phyloP scores from a whole-genome alignment of 1,140 invertebrate genomes.

The Musca domestica region DNA sequence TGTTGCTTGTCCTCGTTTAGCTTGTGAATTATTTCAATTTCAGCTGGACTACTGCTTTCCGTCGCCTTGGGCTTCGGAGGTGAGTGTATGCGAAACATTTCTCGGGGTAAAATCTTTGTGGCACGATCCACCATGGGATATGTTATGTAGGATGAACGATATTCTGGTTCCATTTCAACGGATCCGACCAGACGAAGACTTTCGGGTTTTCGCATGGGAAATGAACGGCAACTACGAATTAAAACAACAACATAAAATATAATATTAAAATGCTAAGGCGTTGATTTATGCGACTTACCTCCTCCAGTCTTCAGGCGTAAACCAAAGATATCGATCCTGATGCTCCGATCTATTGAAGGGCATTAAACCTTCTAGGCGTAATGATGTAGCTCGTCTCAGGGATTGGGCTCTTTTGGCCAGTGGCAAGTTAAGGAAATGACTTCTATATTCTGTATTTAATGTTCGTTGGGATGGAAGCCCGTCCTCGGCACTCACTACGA shows the following conservation, averaged over 20 bases:
- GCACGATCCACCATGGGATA: slow-evolving; percentile 45
- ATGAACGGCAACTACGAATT: slow-evolving; percentile 41
- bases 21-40: slow-evolving; percentile 9
- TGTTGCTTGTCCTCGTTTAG: slow-evolving; percentile 30
- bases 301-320: slow-evolving; percentile 42
- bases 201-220: slow-evolving; percentile 43
- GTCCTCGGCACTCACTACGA: slow-evolving; percentile 32
- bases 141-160: slow-evolving; percentile 39
- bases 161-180: slow-evolving; percentile 41
- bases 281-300: slow-evolving; percentile 34
- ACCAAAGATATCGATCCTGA: slow-evolving; percentile 50
- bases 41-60: background rate
- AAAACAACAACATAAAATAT: background rate
- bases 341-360: slow-evolving; percentile 44
- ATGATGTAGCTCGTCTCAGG: slow-evolving; percentile 45
- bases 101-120: slow-evolving; percentile 42
- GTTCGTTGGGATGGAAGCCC: slow-evolving; percentile 35
- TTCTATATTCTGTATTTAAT: slow-evolving; percentile 42
- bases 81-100: slow-evolving; percentile 38
- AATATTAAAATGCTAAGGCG: background rate
- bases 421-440: slow-evolving; percentile 30
- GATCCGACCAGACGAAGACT: slow-evolving; percentile 34
- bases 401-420: slow-evolving; percentile 26
- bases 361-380: slow-evolving; percentile 50
- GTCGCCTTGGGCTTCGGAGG: background rate